Evolutionary conservation across 2,797 vertebrate genomes (phyloP).

Genomic region (Lagodon rhomboides): DNA sequence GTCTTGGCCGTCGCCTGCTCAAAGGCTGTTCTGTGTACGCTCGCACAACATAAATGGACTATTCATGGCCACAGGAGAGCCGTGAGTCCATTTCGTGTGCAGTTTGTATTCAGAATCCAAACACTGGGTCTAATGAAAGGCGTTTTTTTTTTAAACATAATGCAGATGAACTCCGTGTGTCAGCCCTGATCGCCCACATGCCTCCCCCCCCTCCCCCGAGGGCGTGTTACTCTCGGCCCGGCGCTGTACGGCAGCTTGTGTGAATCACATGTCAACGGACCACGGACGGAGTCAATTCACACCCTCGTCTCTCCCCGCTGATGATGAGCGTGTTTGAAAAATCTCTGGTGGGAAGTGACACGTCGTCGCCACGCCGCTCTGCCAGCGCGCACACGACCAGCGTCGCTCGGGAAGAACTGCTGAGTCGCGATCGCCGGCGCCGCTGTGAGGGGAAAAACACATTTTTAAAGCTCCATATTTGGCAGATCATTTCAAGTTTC

Average conservation of each 20-base stretch:
- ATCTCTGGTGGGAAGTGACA: constrained; percentile 46
- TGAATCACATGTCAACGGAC: constrained; percentile 68
- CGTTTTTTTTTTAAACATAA: constrained; percentile 34
- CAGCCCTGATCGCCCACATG: constrained; percentile 56
- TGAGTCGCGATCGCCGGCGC: background rate
- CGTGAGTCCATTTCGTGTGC: background rate
- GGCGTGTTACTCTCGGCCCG: constrained; percentile 33
- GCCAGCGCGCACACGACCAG: background rate
- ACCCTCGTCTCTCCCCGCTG: constrained; percentile 38
- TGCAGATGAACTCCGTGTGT: constrained; percentile 35
- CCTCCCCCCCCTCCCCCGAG: constrained; percentile 27
- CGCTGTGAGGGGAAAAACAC: background rate
- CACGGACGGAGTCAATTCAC: constrained; percentile 48
- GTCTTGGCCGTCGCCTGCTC: background rate
- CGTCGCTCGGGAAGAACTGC: background rate
- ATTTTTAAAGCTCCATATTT: background rate
- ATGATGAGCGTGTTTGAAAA: constrained; percentile 54
- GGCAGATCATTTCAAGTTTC: background rate
- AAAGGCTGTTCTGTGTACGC: background rate
- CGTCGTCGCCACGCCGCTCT: constrained; percentile 6
- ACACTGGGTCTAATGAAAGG: constrained; percentile 33
- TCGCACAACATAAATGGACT: background rate
- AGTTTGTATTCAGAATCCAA: constrained; percentile 6
- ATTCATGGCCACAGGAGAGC: constrained; percentile 4
- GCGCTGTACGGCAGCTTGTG: constrained; percentile 47